Conservation (phyloP, 2,797 vertebrate species). For the Chiloscyllium punctatum region DNA sequence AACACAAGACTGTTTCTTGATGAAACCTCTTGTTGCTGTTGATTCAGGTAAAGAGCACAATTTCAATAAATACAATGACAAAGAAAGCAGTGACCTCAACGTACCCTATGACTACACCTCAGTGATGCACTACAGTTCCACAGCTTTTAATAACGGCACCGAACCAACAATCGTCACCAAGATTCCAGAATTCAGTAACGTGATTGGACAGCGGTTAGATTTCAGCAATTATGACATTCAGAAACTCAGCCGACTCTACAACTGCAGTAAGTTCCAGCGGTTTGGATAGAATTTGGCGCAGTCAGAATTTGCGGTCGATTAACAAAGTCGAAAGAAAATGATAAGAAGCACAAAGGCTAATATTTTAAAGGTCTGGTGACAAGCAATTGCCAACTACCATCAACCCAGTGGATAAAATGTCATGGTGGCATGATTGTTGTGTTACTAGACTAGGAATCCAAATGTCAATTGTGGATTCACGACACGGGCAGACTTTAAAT, state of each 20-base stretch:
- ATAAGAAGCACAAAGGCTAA: background rate
- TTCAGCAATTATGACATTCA: constrained; percentile 83
- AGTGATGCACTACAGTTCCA: constrained; percentile 92
- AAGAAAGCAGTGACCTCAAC: constrained; percentile 66
- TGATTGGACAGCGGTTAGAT: constrained; percentile 89
- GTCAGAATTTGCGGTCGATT: no score
- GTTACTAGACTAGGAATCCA: no score
- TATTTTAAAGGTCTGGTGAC: background rate
- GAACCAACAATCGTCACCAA: constrained; percentile 84
- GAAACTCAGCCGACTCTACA: constrained; percentile 78
- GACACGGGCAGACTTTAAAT: no score
- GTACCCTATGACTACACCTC: constrained; percentile 88
- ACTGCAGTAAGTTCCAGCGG: constrained; percentile 71
- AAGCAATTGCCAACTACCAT: background rate
- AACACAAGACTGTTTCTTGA: background rate
- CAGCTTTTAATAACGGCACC: constrained; percentile 65
- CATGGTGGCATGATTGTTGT: no score
- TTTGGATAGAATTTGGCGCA: no score
- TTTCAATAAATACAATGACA: constrained; percentile 76
- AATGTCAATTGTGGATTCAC: no score
- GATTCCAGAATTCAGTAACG: constrained; percentile 72
- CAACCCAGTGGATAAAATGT: no score
- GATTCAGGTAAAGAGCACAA: constrained; percentile 68
- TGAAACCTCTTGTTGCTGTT: constrained; percentile 20
- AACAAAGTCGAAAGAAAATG: background rate